Base-by-base conservation (phyloP, 2,797 vertebrate genomes). In the Chelon labrosus region DNA sequence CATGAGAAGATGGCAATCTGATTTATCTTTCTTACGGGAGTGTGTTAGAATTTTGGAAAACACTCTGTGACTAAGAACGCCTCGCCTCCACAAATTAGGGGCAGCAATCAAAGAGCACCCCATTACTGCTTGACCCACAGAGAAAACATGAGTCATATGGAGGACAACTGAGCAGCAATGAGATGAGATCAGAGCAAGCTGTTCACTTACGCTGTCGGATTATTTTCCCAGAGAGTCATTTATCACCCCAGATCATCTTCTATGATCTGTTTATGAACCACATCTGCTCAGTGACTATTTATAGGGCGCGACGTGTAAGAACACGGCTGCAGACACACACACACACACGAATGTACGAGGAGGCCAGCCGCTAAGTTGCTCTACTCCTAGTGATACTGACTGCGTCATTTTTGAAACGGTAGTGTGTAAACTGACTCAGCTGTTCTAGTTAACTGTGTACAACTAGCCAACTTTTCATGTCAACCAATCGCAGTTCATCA, bases 261-360 rank as follows among this genome's bases (percentile, higher is more conserved):
- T 62, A 68, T 85, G 70, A 85, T 90, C 74, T 86, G 82, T 88
- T 85, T 85, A 86, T 19, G 49, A 76, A 82, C 60, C 76, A 85
- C 83, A 82, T 84, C 70, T 91, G 78, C 71, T 86, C 66, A 51
- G 60, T 41, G 68, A 73, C 71, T 85, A 77, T 88, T 85, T 84
- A 81, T 75, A 74, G 66, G 59, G 70, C 73, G 56, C 27, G 42
- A 64, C 5, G 31, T 51, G 7, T 68, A 64, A 75, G 57, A 68
- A 73, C 73, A 65, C 62, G 49, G 47, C 65, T 53, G 39, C 38
- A 55, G 16, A 19, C 61, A 27, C 42, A 53, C 59, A 64, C 35
- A 75, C 31, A 37, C 17, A 62, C 37, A 20, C 12, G 20, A 3
- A 51, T 44, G 41, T 4, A 56, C 8, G 47, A 1, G 35, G 38